A percentile compares a stretch with the other conserved stretches of the same genome.
These are phyloP conservation scores for Calephelis nemesis DNA, from an alignment of 1,140 invertebrate species.

Conservation along the genomic window DNA sequence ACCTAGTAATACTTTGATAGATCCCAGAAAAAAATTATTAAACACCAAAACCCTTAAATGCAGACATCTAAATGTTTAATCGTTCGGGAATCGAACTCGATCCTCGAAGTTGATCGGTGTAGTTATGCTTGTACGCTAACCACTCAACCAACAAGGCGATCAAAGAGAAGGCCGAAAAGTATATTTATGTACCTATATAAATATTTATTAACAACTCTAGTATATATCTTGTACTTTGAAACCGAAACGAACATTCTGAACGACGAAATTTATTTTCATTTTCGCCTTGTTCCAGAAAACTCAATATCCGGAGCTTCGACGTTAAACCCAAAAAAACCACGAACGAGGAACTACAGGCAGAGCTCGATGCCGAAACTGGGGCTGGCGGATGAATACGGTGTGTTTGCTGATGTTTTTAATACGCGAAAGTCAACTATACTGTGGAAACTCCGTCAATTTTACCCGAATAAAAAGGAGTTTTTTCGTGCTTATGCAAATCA, in stretches of 20 bases:
- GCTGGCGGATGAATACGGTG: constrained; percentile 64
- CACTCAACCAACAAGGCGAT: too few species aligned
- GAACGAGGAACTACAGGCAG: constrained; percentile 75
- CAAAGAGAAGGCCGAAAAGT: too few species aligned
- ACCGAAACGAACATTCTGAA: constrained; percentile 2
- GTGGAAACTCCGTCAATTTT: neutral
- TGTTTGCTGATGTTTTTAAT: constrained; percentile 20
- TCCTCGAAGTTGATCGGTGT: too few species aligned
- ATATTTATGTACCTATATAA: too few species aligned
- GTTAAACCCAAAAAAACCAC: constrained; percentile 78
- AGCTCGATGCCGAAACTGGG: constrained; percentile 80
- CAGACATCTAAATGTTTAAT: too few species aligned
- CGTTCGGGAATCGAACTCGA: too few species aligned
- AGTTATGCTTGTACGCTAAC: too few species aligned
- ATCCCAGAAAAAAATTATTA: too few species aligned
- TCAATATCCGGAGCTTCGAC: constrained; percentile 81
- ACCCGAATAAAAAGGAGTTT: neutral
- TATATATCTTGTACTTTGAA: neutral
- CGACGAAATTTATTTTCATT: constrained; percentile 20
- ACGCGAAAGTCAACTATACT: neutral
- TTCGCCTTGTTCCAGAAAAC: constrained; percentile 59
- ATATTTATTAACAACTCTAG: too few species aligned
- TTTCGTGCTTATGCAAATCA: neutral
- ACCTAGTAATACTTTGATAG: too few species aligned
- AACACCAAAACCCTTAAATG: too few species aligned